Evolutionary conservation across 2,113 vertebrate species (phyloP).

Genomic region (Xyliphius kryptos): DNA sequence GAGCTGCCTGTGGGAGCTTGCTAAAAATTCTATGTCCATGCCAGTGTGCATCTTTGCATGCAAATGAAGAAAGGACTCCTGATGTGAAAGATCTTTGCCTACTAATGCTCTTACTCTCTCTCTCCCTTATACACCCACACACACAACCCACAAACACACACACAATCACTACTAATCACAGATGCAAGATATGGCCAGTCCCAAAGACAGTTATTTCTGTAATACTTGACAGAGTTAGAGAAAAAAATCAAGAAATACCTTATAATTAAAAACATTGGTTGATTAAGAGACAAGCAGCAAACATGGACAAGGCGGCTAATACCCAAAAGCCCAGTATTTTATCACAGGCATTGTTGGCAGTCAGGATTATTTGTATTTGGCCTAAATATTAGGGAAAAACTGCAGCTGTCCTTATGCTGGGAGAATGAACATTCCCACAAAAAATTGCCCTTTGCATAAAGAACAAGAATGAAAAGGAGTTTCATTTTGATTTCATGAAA

Average conservation of each 20-base stretch:
- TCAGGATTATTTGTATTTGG: constrained; percentile 45
- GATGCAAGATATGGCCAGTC: too few relatives aligned
- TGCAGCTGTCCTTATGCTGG: constrained; percentile 49
- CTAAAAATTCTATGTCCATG: constrained; percentile 68
- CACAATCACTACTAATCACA: too few relatives aligned
- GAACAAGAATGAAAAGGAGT: constrained; percentile 17
- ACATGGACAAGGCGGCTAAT: constrained; percentile 18
- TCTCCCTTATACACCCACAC: too few relatives aligned
- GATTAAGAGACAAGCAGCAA: constrained; percentile 7
- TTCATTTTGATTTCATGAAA: constrained; percentile 45
- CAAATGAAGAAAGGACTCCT: constrained; percentile 55
- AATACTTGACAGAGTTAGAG: too few relatives aligned
- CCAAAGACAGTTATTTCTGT: too few relatives aligned
- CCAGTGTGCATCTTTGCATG: constrained; percentile 56
- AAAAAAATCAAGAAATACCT: too few relatives aligned
- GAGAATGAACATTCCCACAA: constrained; percentile 65
- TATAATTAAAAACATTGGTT: constrained; percentile 28
- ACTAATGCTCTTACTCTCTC: too few relatives aligned
- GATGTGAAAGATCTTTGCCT: constrained; percentile 33
- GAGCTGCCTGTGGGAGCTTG: constrained; percentile 65
- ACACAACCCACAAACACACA: too few relatives aligned
- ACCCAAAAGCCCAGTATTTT: constrained; percentile 12
- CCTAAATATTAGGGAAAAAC: constrained; percentile 39
- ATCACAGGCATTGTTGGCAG: constrained; percentile 45
- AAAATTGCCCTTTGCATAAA: too few relatives aligned